Base-by-base conservation (phyloP, 2,888 invertebrate genomes). In the Melanostoma mellinum region DNA sequence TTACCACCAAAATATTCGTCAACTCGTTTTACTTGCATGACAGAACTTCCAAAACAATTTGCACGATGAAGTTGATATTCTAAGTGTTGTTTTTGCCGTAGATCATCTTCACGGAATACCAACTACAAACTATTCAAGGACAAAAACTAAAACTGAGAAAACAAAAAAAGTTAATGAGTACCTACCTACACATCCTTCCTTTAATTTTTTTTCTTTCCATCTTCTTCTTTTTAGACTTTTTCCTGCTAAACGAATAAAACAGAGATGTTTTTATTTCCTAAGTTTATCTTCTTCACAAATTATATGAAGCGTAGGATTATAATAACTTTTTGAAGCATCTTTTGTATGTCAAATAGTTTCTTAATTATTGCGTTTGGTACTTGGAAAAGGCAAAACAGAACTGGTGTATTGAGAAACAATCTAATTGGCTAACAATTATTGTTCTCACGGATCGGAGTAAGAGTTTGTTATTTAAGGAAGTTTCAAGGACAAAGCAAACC, bases 311-410 rank as follows among this genome's bases (percentile, higher is more conserved):
- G 8, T n/a, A 46, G 44, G 10, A 46, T 58, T 60, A 61, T 56
- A 63, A 60, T 48, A 44, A 69, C 69, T 65, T 71, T 69, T 74
- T 68, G 56, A 67, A 40, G 36, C 32, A 63, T 36, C 68, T 77
- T 46, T 68, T 32, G 36, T 44, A 68, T 58, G 68, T 69, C 55
- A 82, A 82, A 61, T 48, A 77, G 77, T 67, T 77, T 40, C 63
- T 77, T 63, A 65, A 82, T 82, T 82, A 73, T 77, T 77, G 58
- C 42, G 77, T 69, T 82, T 77, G 69, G 50, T 9, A 73, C 73
- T 77, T 46, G 20, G 9, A 35, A 58, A 82, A 69, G 68, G 10
- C 38, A 61, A 44, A 40, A 33, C 50, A 56, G 33, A 55, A 35
- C 33, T 1, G 35, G 58, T 42, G 40, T 61, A 42, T 53, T 40